Evolutionary conservation across 2,113 vertebrate genomes (phyloP).

Genomic region (Bufo bufo): DNA sequence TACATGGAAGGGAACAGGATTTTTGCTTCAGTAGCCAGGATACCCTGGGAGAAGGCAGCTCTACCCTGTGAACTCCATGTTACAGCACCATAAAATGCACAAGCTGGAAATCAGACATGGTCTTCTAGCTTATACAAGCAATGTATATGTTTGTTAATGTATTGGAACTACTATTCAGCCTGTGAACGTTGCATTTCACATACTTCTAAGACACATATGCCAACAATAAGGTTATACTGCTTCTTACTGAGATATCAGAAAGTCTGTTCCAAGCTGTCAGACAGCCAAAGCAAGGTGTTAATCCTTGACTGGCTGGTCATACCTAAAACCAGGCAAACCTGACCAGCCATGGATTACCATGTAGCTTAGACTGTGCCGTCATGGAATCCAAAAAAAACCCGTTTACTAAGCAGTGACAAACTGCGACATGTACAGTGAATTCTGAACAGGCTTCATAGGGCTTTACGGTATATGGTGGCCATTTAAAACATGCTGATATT

Average conservation of each 20-base stretch:
- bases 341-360: conserved; percentile 3
- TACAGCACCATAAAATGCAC: too few relatives aligned
- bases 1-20: too few relatives aligned
- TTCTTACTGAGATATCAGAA: not conserved
- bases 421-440: not conserved
- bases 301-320: conserved; percentile 4
- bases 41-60: too few relatives aligned
- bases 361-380: not conserved
- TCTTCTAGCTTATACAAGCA: too few relatives aligned
- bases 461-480: too few relatives aligned
- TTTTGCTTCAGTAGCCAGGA: too few relatives aligned
- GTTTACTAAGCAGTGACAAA: not conserved
- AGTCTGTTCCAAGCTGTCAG: not conserved
- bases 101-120: too few relatives aligned
- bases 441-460: not conserved
- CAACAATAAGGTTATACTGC: not conserved
- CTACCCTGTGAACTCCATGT: too few relatives aligned
- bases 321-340: not conserved
- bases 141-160: too few relatives aligned
- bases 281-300: conserved; percentile 1
- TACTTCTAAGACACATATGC: not conserved
- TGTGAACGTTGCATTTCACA: too few relatives aligned
- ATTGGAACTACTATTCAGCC: too few relatives aligned
- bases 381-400: not conserved
- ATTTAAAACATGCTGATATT: too few relatives aligned